Evolutionary conservation across 2,888 invertebrate species (phyloP).

Genomic region (Aleiodes testaceus): DNA sequence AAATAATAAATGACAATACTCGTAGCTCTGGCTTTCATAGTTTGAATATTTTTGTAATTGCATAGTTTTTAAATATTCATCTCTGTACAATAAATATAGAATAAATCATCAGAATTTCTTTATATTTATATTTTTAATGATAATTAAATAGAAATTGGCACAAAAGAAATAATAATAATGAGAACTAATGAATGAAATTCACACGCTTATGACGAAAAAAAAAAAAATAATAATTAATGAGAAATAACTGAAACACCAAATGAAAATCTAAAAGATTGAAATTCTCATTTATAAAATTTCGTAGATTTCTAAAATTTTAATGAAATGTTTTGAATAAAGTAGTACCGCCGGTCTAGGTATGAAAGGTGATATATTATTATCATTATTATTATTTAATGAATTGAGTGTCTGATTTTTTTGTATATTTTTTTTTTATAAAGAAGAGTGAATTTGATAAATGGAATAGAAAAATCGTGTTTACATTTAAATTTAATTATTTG

Average conservation of each 20-base stretch:
- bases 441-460: slow-evolving; percentile 37
- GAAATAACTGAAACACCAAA: slow-evolving; percentile 31
- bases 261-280: slow-evolving; percentile 1
- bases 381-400: too few species aligned
- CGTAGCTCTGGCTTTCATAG: slow-evolving; percentile 68
- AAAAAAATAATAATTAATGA: not conserved
- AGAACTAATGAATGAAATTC: slow-evolving; percentile 1
- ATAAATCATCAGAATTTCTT: not conserved
- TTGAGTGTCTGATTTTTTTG: too few species aligned
- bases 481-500: slow-evolving; percentile 29
- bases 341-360: slow-evolving; percentile 55
- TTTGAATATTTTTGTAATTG: slow-evolving; percentile 73
- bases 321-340: slow-evolving; percentile 12
- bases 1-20: slow-evolving; percentile 39
- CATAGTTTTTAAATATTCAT: slow-evolving; percentile 67
- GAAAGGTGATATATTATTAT: slow-evolving; percentile 28
- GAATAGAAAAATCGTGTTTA: slow-evolving; percentile 45
- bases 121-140: too few species aligned
- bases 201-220: slow-evolving; percentile 1
- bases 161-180: too few species aligned
- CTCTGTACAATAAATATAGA: slow-evolving; percentile 49
- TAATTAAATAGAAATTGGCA: too few species aligned
- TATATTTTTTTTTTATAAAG: not conserved
- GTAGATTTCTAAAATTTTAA: slow-evolving; percentile 47
- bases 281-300: slow-evolving; percentile 30